A percentile compares a stretch with the other conserved stretches of the same genome.
phyloP scores from a whole-genome alignment of 2,113 vertebrate species.

The Odobenus rosmarus region DNA sequence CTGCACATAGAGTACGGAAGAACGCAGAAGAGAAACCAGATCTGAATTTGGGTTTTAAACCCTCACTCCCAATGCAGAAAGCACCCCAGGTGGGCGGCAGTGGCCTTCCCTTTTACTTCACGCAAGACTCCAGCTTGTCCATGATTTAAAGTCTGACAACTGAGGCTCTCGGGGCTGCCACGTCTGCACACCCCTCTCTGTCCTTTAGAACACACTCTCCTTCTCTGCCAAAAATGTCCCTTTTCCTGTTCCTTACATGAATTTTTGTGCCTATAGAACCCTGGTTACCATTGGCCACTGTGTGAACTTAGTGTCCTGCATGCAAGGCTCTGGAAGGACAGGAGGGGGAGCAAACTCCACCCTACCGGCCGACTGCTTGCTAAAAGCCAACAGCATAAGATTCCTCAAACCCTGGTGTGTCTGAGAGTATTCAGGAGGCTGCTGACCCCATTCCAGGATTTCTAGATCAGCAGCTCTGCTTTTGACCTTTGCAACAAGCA shows the following conservation, averaged over 20 bases:
- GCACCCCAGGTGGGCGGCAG: fast-evolving
- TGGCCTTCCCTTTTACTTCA: not conserved
- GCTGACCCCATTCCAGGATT: not conserved
- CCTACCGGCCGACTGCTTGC: too few relatives aligned
- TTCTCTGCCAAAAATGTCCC: not conserved
- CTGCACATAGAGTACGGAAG: not conserved
- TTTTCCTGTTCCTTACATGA: not conserved
- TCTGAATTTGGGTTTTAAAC: not conserved
- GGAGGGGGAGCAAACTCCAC: not conserved
- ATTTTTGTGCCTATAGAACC: not conserved
- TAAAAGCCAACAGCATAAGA: not conserved
- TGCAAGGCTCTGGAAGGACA: not conserved
- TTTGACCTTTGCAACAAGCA: not conserved
- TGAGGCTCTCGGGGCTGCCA: too few relatives aligned
- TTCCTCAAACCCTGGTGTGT: not conserved
- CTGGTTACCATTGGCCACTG: not conserved
- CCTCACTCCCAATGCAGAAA: not conserved
- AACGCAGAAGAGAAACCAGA: too few relatives aligned
- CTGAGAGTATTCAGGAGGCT: too few relatives aligned
- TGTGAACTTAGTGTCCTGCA: not conserved
- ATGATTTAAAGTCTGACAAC: too few relatives aligned
- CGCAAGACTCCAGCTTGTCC: too few relatives aligned
- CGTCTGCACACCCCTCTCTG: too few relatives aligned
- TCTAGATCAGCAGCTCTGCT: not conserved
- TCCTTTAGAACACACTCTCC: not conserved